These are phyloP conservation scores for Urophycis tenuis DNA, from an alignment of 2,797 vertebrate species.

Conservation along the genomic window DNA sequence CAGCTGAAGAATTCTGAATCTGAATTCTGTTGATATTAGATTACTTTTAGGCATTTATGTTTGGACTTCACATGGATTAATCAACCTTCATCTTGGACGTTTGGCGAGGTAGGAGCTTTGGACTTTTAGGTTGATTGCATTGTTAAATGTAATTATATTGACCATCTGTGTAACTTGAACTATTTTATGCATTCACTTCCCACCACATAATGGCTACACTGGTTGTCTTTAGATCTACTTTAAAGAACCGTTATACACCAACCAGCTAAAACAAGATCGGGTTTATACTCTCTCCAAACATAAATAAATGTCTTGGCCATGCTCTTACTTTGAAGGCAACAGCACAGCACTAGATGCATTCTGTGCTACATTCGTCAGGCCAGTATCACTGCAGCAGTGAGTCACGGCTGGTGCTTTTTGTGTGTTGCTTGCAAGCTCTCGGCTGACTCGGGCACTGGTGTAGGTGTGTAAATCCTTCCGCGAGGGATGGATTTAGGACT, in stretches of 20 bases:
- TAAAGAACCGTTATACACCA: neutral
- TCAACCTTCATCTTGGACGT: neutral
- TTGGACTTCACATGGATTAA: neutral
- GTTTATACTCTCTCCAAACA: neutral
- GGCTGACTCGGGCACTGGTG: constrained; percentile 21
- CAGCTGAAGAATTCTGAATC: neutral
- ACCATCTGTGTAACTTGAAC: neutral
- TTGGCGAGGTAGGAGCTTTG: neutral
- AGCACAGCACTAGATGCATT: constrained; percentile 21
- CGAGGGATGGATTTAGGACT: neutral
- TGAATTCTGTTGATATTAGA: neutral
- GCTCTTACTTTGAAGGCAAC: neutral
- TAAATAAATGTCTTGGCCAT: neutral
- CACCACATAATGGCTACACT: neutral
- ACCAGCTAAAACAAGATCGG: neutral
- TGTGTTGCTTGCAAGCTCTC: constrained; percentile 43
- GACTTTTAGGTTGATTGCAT: neutral
- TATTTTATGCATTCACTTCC: neutral
- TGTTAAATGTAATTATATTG: neutral
- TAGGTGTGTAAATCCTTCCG: neutral
- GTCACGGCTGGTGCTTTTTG: constrained; percentile 49
- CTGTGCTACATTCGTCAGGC: constrained; percentile 18
- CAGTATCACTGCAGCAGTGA: constrained; percentile 43
- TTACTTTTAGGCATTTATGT: neutral
- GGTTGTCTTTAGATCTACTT: neutral